Percentiles rank a stretch among this genome's conserved stretches.
Evolutionary conservation across 2,888 invertebrate species (phyloP).

Genomic region (Phlogophora meticulosa): DNA sequence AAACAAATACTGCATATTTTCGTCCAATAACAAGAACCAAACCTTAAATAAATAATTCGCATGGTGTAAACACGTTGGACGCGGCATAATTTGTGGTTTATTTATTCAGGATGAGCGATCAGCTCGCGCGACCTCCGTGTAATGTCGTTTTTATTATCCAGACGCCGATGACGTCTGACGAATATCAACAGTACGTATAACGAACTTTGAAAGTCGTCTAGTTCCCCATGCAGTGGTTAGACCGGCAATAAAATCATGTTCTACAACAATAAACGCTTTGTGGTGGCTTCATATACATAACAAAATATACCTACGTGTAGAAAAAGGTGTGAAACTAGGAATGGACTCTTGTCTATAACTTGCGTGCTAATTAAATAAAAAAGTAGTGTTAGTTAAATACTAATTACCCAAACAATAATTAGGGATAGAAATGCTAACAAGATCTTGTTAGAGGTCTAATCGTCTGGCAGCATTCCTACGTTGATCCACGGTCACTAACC

Average conservation of each 20-base stretch:
- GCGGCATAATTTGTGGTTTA: conserved; percentile 71
- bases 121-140: conserved; percentile 73
- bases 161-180: conserved; percentile 61
- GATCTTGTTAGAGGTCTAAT: not conserved
- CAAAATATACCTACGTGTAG: not conserved
- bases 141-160: conserved; percentile 74
- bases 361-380: no score
- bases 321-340: conserved; percentile 1
- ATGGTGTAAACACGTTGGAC: conserved; percentile 69
- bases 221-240: conserved; percentile 43
- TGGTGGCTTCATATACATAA: conserved; percentile 25
- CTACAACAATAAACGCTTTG: conserved; percentile 50
- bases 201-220: conserved; percentile 58
- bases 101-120: conserved; percentile 75
- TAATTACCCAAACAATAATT: not conserved
- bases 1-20: conserved; percentile 42
- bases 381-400: not conserved
- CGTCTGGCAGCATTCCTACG: no score
- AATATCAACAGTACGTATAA: conserved; percentile 55
- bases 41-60: conserved; percentile 68
- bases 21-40: conserved; percentile 40
- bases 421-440: not conserved
- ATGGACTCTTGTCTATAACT: conserved; percentile 1
- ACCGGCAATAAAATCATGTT: conserved; percentile 53
- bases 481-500: no score